Evolutionary conservation across 2,888 invertebrate genomes (phyloP).

Genomic region (Oscheius sp.): DNA sequence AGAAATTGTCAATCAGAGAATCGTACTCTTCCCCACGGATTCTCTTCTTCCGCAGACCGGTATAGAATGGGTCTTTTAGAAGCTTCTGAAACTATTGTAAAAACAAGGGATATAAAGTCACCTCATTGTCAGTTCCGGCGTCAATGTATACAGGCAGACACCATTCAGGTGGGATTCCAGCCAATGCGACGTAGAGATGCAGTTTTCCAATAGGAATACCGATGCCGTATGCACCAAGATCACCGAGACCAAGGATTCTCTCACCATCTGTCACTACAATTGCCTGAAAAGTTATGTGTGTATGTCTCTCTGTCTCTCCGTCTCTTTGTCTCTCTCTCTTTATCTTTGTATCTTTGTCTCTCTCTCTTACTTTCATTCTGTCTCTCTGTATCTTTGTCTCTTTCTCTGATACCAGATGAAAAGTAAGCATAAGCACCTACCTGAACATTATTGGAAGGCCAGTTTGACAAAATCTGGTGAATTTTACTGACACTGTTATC

Average conservation of each 20-base stretch:
- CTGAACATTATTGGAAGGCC: slow-evolving; percentile 80
- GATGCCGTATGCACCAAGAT: slow-evolving; percentile 88
- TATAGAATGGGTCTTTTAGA: slow-evolving; percentile 92
- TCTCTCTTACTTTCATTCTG: too few species aligned
- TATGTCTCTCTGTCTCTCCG: too few species aligned
- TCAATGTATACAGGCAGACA: slow-evolving; percentile 93
- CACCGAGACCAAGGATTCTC: slow-evolving; percentile 94
- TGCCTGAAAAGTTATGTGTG: slow-evolving; percentile 76
- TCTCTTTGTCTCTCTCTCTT: too few species aligned
- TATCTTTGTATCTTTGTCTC: too few species aligned
- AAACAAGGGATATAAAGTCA: slow-evolving; percentile 17
- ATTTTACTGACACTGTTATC: slow-evolving; percentile 87
- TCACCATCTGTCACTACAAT: slow-evolving; percentile 96
- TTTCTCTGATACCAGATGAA: too few species aligned
- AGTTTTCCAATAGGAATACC: slow-evolving; percentile 98
- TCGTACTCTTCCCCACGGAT: slow-evolving; percentile 88
- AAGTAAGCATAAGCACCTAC: slow-evolving; percentile 60
- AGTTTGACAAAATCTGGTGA: slow-evolving; percentile 91
- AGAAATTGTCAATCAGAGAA: slow-evolving; percentile 93
- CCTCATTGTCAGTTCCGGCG: slow-evolving; percentile 75
- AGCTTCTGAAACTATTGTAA: slow-evolving; percentile 78
- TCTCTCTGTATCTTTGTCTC: too few species aligned
- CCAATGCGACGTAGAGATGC: slow-evolving; percentile 94
- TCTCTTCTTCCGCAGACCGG: slow-evolving; percentile 88
- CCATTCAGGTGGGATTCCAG: slow-evolving; percentile 91